Evolutionary conservation across 2,113 vertebrate genomes (phyloP), one percentile per base, ranked within the genome.

Genomic region (Octodon degus): DNA sequence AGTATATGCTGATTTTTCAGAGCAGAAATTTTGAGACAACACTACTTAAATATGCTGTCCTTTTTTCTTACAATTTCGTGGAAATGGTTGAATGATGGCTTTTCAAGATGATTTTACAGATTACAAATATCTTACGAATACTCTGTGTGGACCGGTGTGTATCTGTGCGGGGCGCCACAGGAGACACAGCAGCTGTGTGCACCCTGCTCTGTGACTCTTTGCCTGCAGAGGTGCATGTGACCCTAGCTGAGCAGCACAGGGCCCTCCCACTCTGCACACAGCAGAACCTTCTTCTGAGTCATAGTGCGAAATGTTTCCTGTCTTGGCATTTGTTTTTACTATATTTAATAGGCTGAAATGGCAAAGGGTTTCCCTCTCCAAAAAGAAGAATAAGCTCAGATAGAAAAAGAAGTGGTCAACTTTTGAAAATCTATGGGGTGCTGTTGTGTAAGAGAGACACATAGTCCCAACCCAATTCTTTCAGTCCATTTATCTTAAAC

Each of bases 331-430:
- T 50, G 74, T 90, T 93, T 93, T 91, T 43, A 80, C 43, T 88
- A 74, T 74, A 62, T 97, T 93, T 91, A 88, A 92, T 34, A 34
- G 0, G 63, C 94, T 79, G 24, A 94, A 93, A 91, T 55, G 91
- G 60, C 67, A 94, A 89, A 86, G 67, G 85, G 83, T 27, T 95
- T 95, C 89, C 60, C 79, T 25, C 76, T 76, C 34, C 17, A 24
- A 74, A 90, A 81, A 62, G 88, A 63, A 40, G 90, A 47, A 40
- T 55, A 30, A 24, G 17, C 53, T 67, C 88, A 86, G 79, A 20
- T 25, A 65, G 34, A 65, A 97, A 97, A 95, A 93, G 47, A 91
- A 86, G 47, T 24, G 30, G 17, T 43, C 79, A n/a, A 34, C 88
- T 50, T 95, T 90, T 77, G 4, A 70, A 88, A 90, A 74, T 40